Percentiles rank a stretch among this genome's conserved stretches.
Evolutionary conservation across 1,140 invertebrate genomes (phyloP).

Genomic region (Atopsyche davidsoni): DNA sequence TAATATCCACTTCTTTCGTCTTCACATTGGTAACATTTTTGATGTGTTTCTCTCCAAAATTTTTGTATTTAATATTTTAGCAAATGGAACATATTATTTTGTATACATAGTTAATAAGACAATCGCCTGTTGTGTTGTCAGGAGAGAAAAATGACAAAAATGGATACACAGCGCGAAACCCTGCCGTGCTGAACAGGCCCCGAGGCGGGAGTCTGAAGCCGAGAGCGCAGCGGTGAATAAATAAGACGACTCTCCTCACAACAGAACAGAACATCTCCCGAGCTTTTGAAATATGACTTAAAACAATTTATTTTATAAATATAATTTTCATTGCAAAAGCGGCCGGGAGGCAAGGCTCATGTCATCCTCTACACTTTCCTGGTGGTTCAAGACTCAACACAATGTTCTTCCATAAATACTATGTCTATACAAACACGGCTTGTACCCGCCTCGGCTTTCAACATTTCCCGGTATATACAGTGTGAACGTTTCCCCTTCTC

Average conservation of each 20-base stretch:
- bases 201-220: neutral
- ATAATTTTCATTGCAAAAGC: conserved; percentile 1
- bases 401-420: conserved; percentile 7
- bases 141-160: conserved; percentile 5
- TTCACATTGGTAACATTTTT: conserved; percentile 25
- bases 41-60: conserved; percentile 17
- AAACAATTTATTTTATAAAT: conserved; percentile 8
- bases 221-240: neutral
- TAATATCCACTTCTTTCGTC: conserved; percentile 13
- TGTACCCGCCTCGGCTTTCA: neutral
- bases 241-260: neutral
- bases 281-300: conserved; percentile 12
- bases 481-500: neutral
- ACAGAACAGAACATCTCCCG: conserved; percentile 1
- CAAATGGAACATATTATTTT: conserved; percentile 7
- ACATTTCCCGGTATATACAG: neutral
- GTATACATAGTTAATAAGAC: conserved; percentile 1
- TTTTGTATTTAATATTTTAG: neutral
- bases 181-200: no score
- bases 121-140: conserved; percentile 5
- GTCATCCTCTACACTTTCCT: neutral
- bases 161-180: conserved; percentile 5
- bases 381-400: neutral
- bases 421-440: conserved; percentile 4
- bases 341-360: neutral